Percentiles rank a stretch among this genome's conserved stretches.
Conservation (phyloP, 2,888 invertebrate species). For the Dimorphilus gyrociliatus region DNA sequence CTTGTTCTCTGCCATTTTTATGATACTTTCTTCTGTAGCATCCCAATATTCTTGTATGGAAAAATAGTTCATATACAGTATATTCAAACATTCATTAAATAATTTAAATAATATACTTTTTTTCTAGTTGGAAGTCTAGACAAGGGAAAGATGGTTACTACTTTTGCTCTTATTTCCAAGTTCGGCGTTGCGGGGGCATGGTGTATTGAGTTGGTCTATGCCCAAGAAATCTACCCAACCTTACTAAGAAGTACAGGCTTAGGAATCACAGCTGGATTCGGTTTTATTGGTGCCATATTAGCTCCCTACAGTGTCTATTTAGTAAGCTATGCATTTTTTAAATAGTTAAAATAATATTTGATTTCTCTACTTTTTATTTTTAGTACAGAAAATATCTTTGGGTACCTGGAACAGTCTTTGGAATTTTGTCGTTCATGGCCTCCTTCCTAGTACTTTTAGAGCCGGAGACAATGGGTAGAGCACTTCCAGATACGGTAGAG, state of each 20-base stretch:
- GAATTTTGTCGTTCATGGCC: conserved; percentile 2
- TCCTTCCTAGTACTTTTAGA: conserved; percentile 2
- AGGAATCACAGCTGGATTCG: conserved; percentile 3
- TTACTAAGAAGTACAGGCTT: conserved; percentile 4
- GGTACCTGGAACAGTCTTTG: conserved; percentile 3
- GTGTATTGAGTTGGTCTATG: conserved; percentile 5
- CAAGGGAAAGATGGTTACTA: conserved; percentile 2
- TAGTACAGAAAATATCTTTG: conserved; percentile 3
- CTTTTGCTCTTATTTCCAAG: conserved; percentile 1
- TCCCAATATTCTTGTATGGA: too few relatives aligned
- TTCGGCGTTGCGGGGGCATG: conserved; percentile 4
- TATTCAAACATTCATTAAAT: too few relatives aligned
- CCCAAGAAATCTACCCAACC: conserved; percentile 4
- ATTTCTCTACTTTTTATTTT: neutral
- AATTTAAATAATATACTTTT: neutral
- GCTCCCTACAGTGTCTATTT: conserved; percentile 3
- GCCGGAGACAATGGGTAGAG: conserved; percentile 3
- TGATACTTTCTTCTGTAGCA: conserved; percentile 3
- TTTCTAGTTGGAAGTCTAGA: neutral
- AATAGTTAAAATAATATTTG: neutral
- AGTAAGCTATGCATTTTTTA: conserved; percentile 1
- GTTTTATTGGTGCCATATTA: conserved; percentile 3
- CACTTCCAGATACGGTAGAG: conserved; percentile 3
- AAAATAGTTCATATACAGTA: too few relatives aligned
- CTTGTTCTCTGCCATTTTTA: conserved; percentile 1